phyloP scores from a whole-genome alignment of 2,113 vertebrate species.

The Zosterops japonicus region DNA sequence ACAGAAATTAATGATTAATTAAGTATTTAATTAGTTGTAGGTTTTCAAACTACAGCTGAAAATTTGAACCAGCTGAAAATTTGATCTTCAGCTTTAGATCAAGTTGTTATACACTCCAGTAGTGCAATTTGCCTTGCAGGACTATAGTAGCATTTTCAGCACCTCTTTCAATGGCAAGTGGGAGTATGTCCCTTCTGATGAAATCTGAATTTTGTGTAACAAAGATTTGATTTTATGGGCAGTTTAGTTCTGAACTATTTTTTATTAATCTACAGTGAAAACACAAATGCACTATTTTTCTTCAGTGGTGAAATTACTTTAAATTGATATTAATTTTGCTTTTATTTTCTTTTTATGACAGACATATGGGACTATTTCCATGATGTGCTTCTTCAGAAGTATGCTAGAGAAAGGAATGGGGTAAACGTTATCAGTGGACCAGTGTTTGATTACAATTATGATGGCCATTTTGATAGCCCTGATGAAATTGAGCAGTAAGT shows the following conservation, averaged over 20 bases:
- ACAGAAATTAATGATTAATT: not conserved
- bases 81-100: not conserved
- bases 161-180: not conserved
- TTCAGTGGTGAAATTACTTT: not conserved
- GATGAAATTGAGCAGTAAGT: conserved; percentile 76
- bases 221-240: not conserved
- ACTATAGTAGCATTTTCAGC: not conserved
- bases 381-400: conserved; percentile 74
- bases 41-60: not conserved
- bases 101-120: not conserved
- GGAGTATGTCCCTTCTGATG: not conserved
- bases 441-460: conserved; percentile 88
- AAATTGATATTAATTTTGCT: not conserved
- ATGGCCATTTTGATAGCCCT: conserved; percentile 83
- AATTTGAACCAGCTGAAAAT: not conserved
- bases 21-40: not conserved
- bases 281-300: not conserved
- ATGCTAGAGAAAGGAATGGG: conserved; percentile 82
- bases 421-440: conserved; percentile 92
- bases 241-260: not conserved
- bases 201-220: not conserved
- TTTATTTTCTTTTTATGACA: conserved; percentile 63
- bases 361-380: conserved; percentile 90
- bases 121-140: not conserved
- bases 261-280: not conserved